These are phyloP conservation scores for Isoperla grammatica DNA, from an alignment of 2,888 invertebrate genomes.

Conservation along the genomic window DNA sequence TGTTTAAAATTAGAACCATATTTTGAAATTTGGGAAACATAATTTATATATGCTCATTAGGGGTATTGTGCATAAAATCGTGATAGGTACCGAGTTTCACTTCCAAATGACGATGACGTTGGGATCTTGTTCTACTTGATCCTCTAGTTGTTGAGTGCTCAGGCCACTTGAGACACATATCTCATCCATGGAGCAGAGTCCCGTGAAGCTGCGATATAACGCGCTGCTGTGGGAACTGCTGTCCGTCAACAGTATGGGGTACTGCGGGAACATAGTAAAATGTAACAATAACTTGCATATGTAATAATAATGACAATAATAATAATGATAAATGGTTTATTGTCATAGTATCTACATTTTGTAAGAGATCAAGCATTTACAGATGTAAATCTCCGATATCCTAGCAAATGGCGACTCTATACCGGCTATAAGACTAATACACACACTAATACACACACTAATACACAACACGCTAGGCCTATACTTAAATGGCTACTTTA, in stretches of 20 bases:
- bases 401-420: not conserved
- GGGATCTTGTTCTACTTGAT: constrained; percentile 76
- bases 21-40: not conserved
- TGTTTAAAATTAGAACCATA: not conserved
- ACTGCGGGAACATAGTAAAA: too few relatives aligned
- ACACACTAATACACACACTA: too few relatives aligned
- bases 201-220: constrained; percentile 54
- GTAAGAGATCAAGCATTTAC: too few relatives aligned
- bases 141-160: constrained; percentile 68
- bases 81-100: constrained; percentile 41
- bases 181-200: constrained; percentile 77
- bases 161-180: constrained; percentile 82
- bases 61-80: not conserved
- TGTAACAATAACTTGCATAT: not conserved
- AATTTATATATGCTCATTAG: too few relatives aligned
- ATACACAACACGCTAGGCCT: too few relatives aligned
- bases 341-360: too few relatives aligned
- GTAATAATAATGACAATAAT: too few relatives aligned
- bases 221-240: not conserved
- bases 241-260: constrained; percentile 40
- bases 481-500: too few relatives aligned
- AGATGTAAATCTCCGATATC: not conserved
- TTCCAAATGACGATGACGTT: constrained; percentile 78
- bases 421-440: too few relatives aligned
- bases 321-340: too few relatives aligned